A percentile compares a stretch with the other conserved stretches of the same genome.
These are phyloP conservation scores for Ischnus inquisitorius DNA, from an alignment of 2,888 invertebrate genomes.

Conservation along the genomic window DNA sequence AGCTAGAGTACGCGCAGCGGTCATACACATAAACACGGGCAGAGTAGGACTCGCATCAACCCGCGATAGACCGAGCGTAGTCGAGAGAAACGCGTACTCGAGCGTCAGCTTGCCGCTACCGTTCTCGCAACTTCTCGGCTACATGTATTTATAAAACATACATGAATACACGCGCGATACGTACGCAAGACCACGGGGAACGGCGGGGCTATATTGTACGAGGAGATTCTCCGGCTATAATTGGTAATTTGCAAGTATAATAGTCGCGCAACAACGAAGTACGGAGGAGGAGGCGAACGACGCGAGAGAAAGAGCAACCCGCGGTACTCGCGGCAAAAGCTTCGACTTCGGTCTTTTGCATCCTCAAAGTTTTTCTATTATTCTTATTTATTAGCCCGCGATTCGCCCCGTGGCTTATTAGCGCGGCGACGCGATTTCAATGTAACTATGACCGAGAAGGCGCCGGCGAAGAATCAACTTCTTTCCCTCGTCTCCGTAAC, in stretches of 20 bases:
- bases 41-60: neutral
- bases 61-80: neutral
- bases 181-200: conserved; percentile 41
- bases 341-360: neutral
- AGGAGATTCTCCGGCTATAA: conserved; percentile 72
- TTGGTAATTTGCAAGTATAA: conserved; percentile 83
- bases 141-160: conserved; percentile 15
- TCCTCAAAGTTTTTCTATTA: neutral
- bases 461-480: neutral
- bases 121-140: neutral
- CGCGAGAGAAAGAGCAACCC: neutral
- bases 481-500: neutral
- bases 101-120: neutral
- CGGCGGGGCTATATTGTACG: conserved; percentile 55
- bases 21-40: neutral
- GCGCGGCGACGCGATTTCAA: conserved; percentile 76
- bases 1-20: neutral
- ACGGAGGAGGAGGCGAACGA: conserved; percentile 7
- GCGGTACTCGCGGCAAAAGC: conserved; percentile 36
- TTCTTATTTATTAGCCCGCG: conserved; percentile 81
- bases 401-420: conserved; percentile 79
- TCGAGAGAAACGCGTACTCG: conserved; percentile 1
- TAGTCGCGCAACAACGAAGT: conserved; percentile 59
- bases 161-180: conserved; percentile 23
- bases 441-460: conserved; percentile 48